phyloP scores from a whole-genome alignment of 2,888 invertebrate species.

The Chaitophorus viminalis region DNA sequence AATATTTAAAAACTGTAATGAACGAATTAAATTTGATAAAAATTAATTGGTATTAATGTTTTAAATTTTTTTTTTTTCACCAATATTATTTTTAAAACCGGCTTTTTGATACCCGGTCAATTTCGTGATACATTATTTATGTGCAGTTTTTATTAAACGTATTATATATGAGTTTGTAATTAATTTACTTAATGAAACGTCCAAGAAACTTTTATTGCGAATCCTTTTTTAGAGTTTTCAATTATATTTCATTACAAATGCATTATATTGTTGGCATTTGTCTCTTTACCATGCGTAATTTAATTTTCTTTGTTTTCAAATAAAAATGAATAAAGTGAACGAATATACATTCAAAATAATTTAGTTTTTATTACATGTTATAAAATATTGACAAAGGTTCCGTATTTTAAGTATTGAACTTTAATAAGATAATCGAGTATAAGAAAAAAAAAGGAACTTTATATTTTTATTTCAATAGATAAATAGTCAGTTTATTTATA shows the following conservation, averaged over 20 bases:
- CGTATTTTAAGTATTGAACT: constrained; percentile 4
- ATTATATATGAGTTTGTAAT: neutral
- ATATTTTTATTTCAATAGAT: neutral
- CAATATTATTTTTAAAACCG: no score
- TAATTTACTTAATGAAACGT: neutral
- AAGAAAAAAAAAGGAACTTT: neutral
- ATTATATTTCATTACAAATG: neutral
- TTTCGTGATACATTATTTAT: neutral
- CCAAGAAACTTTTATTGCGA: neutral
- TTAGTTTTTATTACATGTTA: neutral
- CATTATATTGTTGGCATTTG: neutral
- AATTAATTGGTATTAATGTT: no score
- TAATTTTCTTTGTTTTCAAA: neutral
- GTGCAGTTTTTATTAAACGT: neutral
- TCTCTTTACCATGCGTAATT: neutral
- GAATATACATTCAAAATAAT: neutral
- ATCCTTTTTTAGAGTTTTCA: neutral
- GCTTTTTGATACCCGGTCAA: no score
- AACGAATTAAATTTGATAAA: no score
- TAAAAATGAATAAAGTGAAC: constrained; percentile 1
- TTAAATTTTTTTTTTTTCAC: no score
- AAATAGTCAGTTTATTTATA: neutral
- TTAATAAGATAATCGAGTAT: neutral
- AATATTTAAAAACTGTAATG: no score
- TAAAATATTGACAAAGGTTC: neutral